A percentile compares a stretch with the other conserved stretches of the same genome.
Evolutionary conservation across 2,797 vertebrate species (phyloP).

Genomic region (Buceros bicornis): DNA sequence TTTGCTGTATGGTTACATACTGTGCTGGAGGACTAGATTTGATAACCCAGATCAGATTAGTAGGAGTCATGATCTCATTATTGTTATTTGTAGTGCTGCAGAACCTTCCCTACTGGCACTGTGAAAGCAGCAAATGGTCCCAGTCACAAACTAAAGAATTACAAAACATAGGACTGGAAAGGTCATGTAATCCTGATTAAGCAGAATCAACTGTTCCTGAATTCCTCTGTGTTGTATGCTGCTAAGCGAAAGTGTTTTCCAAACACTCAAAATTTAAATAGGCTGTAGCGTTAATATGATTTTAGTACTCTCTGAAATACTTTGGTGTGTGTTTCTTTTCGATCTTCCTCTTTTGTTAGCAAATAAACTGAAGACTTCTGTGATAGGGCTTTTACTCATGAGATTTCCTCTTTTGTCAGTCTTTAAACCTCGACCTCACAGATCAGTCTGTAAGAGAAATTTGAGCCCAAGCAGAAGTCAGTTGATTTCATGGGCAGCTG

Average conservation of each 20-base stretch:
- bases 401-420: not conserved
- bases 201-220: not conserved
- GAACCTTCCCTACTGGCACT: not conserved
- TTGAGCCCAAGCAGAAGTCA: not conserved
- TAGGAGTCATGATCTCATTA: not conserved
- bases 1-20: not conserved
- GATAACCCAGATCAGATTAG: not conserved
- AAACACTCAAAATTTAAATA: not conserved
- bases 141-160: not conserved
- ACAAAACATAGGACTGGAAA: not conserved
- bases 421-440: not conserved
- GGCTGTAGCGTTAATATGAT: not conserved
- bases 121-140: not conserved
- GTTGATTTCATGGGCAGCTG: not conserved
- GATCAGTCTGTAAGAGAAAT: not conserved
- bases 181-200: conserved; percentile 26
- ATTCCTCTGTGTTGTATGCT: not conserved
- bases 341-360: not conserved
- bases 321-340: not conserved
- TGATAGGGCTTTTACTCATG: not conserved
- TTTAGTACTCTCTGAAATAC: not conserved
- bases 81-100: not conserved
- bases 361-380: not conserved
- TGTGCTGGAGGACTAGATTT: not conserved
- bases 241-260: not conserved